Evolutionary conservation across 2,113 vertebrate species (phyloP), one percentile per base, ranked within the genome.

Genomic region (Coptodon rendalli): DNA sequence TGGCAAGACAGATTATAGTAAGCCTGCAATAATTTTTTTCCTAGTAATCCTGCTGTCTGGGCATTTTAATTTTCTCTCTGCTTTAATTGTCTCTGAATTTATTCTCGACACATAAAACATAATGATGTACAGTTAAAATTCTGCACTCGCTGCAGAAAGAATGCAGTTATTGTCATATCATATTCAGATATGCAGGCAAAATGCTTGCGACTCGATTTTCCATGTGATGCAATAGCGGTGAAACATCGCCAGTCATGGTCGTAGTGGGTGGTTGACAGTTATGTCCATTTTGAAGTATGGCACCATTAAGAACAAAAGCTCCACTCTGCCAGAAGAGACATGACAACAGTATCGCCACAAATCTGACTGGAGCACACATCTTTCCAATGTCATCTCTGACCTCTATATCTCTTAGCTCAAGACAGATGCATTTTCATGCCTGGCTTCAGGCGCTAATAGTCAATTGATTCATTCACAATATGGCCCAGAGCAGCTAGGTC

Each of bases 401-500:
- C 93, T 94, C 93, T 92, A 80, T 90, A 91, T 93, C 94, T 91
- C 90, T 91, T 89, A 87, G 88, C 91, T 87, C 63, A 54, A 88
- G 93, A 94, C 88, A 88, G 90, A 95, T 95, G 91, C 92, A 63
- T 93, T 95, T 95, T 91, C 84, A 92, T 88, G 92, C 63, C 91
- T 84, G 88, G 81, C 91, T 94, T 90, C 89, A 86, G 89, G 89
- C 91, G 85, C 87, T 95, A 94, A 95, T 96, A 93, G 94, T 87
- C 89, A 91, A 96, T 95, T 94, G 95, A 96, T 96, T 96, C 89
- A 93, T 95, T 92, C 52, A 38, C 90, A 92, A 90, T 84, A 90
- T 82, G 90, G 87, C 93, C 92, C 79, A 13, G 63, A 94, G 91
- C 86, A 92, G 85, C 85, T 59, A 79, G 91, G 88, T 88, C 92